Percentiles rank a stretch among this genome's conserved stretches.
phyloP scores from a whole-genome alignment of 2,888 invertebrate species.

The Hetaerina titia region DNA sequence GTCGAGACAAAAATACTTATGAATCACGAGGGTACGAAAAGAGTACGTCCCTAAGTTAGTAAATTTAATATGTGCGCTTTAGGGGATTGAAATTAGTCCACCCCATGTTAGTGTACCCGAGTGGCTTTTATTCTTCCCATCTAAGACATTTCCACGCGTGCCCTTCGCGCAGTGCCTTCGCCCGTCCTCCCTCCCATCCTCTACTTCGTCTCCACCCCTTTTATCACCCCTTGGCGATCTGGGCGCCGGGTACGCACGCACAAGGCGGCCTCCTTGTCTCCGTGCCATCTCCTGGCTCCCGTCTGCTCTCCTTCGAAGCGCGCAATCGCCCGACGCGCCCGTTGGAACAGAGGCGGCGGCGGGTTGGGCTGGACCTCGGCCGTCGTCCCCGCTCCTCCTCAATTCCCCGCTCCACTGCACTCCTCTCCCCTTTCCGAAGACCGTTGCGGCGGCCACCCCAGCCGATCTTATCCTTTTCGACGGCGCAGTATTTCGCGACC shows the following conservation, averaged over 20 bases:
- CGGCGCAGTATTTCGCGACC: conserved; percentile 53
- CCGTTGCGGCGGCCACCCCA: neutral
- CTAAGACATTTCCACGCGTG: no score
- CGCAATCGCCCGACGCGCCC: conserved; percentile 33
- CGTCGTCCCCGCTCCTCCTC: neutral
- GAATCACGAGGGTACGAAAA: no score
- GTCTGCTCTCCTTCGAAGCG: conserved; percentile 50
- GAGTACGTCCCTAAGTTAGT: no score
- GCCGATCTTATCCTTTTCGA: conserved; percentile 54
- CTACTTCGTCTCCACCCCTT: neutral
- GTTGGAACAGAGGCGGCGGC: conserved; percentile 29
- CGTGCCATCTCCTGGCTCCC: conserved; percentile 6
- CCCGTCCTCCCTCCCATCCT: neutral
- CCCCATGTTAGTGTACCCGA: no score
- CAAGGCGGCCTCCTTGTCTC: conserved; percentile 40
- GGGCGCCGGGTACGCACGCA: conserved; percentile 44
- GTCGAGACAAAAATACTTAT: no score
- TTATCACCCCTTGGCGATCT: conserved; percentile 42
- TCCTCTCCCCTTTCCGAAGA: neutral
- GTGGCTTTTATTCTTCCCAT: no score
- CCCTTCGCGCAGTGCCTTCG: neutral
- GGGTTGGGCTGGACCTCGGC: neutral
- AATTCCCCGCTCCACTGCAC: conserved; percentile 32
- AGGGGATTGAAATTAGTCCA: no score
- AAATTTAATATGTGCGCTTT: no score